phyloP scores from a whole-genome alignment of 2,797 vertebrate species.

The Dendrocincla fuliginosa region DNA sequence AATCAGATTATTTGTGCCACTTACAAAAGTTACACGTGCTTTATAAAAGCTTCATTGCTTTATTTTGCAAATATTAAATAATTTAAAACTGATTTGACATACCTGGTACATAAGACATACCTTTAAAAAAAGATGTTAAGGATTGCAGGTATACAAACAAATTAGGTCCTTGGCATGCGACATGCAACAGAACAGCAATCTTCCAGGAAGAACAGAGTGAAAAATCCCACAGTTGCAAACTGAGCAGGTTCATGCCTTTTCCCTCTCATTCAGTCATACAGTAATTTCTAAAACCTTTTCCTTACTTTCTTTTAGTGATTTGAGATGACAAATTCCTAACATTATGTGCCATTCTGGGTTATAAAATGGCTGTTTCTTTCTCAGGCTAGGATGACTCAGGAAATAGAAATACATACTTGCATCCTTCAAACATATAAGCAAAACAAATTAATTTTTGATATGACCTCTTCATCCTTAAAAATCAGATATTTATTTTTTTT shows the following conservation, averaged over 20 bases:
- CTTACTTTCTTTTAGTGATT: neutral
- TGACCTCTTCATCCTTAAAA: slow-evolving; percentile 20
- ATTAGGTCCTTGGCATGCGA: neutral
- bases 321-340: neutral
- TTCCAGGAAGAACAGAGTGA: neutral
- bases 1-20: neutral
- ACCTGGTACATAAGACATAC: neutral
- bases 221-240: neutral
- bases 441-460: slow-evolving; percentile 16
- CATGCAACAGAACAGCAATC: neutral
- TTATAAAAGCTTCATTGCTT: neutral
- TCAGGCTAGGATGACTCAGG: neutral
- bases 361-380: neutral
- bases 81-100: neutral
- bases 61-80: neutral
- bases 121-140: neutral
- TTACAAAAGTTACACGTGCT: neutral
- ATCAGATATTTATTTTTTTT: slow-evolving; percentile 7
- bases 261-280: neutral
- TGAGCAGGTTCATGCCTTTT: neutral
- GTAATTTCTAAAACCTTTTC: neutral
- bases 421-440: neutral
- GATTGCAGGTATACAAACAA: slow-evolving; percentile 30
- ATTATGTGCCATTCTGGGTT: neutral
- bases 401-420: neutral